Evolutionary conservation across 2,888 invertebrate species (phyloP), one percentile per base, ranked within the genome.

Genomic region (Diarsia brunnea): DNA sequence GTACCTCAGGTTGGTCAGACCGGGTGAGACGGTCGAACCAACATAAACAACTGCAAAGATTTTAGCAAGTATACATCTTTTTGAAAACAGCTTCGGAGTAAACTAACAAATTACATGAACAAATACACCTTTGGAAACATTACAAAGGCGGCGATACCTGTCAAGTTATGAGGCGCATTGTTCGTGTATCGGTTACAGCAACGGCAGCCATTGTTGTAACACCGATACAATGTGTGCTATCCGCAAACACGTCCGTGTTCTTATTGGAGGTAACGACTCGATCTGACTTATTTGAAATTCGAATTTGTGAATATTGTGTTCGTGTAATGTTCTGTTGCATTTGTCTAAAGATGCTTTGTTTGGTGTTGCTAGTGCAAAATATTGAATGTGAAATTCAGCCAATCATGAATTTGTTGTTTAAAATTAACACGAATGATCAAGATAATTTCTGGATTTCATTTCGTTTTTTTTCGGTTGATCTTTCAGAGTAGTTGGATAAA

Each of bases 121-220:
- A 84, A 74, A 75, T 76, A 74, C 53, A 79, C 74, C 66, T 74
- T 63, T 70, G 64, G 55, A 60, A 71, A 53, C 27, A 66, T 76
- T 75, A 78, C 76, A 82, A 86, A 73, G 76, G 73, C 60, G 58
- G 47, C 53, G 72, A 76, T 83, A 77, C 66, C 47, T 69, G 76
- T 73, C 67, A 80, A 84, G 81, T 83, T 83, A 83, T 69, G 65
- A 61, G 66, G 66, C 51, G 38, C 49, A 86, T 86, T 86, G 86
- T 86, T 78, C 70, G 63, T 55, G 74, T 80, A 84, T 82, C 69
- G 82, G 87, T 80, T 82, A 73, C 82, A 80, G 69, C 80, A 79
- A 82, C 78, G 76, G 58, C 72, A 53, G 63, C 78, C 51, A 84
- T 86, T 86, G 82, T 86, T 72, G 63, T 68, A 27, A 27, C 58